These are phyloP conservation scores for Idaea biselata DNA, from an alignment of 2,888 invertebrate genomes.

Conservation along the genomic window DNA sequence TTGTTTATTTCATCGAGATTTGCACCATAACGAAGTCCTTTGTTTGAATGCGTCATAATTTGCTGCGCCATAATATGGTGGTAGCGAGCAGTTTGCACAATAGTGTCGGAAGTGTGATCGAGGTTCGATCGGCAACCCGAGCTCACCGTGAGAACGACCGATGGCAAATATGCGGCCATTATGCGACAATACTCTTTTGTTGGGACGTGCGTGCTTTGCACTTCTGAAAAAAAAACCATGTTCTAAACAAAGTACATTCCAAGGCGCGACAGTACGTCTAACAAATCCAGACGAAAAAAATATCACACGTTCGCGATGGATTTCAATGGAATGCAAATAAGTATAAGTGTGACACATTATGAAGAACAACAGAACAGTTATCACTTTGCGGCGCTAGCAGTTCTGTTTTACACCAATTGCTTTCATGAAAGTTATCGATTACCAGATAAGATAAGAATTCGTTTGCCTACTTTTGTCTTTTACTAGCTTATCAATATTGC, in stretches of 20 bases:
- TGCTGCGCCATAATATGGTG: conserved; percentile 20
- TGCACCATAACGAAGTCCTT: neutral
- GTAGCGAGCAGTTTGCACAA: conserved; percentile 27
- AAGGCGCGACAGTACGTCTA: conserved; percentile 39
- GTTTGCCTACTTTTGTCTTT: neutral
- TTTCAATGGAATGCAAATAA: conserved; percentile 48
- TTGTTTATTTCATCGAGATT: neutral
- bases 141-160: conserved; percentile 59
- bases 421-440: conserved; percentile 31
- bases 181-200: conserved; percentile 69
- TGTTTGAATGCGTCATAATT: conserved; percentile 14
- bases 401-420: conserved; percentile 33
- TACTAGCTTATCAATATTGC: neutral
- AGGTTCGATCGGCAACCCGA: conserved; percentile 34
- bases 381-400: conserved; percentile 52
- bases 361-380: conserved; percentile 49
- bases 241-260: conserved; percentile 31
- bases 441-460: neutral
- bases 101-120: conserved; percentile 33
- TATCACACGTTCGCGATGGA: conserved; percentile 34
- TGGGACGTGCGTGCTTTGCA: conserved; percentile 38
- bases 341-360: conserved; percentile 43
- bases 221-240: conserved; percentile 31
- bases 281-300: conserved; percentile 36
- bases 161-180: conserved; percentile 66